A percentile compares a stretch with the other conserved stretches of the same genome.
phyloP scores from a whole-genome alignment of 2,888 invertebrate genomes.

The Rotaria magnacalcarata region DNA sequence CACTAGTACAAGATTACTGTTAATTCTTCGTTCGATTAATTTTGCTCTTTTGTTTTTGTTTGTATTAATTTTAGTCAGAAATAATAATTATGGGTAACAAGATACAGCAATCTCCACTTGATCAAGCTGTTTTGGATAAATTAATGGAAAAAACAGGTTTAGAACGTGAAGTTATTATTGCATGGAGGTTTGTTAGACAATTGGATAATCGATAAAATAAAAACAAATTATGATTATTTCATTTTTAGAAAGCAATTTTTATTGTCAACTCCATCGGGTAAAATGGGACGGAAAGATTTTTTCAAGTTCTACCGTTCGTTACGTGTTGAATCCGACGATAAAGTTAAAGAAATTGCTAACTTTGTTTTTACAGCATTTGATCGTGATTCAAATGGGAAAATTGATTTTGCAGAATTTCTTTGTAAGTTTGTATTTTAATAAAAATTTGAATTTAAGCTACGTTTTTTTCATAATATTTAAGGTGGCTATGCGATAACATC shows the following conservation, averaged over 20 bases:
- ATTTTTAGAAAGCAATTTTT: conserved; percentile 38
- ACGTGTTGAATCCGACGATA: conserved; percentile 38
- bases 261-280: conserved; percentile 35
- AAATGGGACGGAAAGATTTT: conserved; percentile 45
- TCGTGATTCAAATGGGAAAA: conserved; percentile 44
- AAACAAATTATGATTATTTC: too few species aligned
- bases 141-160: neutral
- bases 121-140: neutral
- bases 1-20: neutral
- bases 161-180: conserved; percentile 33
- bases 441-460: too few species aligned
- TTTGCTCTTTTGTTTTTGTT: neutral
- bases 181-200: neutral
- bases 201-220: too few species aligned
- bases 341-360: conserved; percentile 43
- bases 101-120: neutral
- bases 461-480: neutral
- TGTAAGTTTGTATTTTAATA: neutral
- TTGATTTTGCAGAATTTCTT: conserved; percentile 44
- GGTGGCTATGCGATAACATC: conserved; percentile 17
- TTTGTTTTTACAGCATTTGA: conserved; percentile 45
- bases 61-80: neutral
- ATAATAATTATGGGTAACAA: neutral
- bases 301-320: conserved; percentile 45
- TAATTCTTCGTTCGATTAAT: neutral